Evolutionary conservation across 92 coral and sea anemone species (phyloP), one percentile per base, ranked within the genome.

Genomic region (Nematostella vectensis): DNA sequence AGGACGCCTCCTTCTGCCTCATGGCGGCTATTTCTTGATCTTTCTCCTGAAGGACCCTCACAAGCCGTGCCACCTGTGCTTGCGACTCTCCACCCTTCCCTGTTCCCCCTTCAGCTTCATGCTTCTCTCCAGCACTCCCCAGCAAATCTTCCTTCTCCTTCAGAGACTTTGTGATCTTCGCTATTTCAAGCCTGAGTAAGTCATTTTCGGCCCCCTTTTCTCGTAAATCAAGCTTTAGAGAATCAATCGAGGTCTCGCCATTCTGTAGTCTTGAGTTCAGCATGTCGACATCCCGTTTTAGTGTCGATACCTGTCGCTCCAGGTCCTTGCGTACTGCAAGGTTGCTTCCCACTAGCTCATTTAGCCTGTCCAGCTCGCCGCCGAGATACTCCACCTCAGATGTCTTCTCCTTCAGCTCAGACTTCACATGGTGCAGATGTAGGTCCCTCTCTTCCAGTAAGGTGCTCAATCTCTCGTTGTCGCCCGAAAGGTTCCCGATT

Each of bases 1-100:
- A 55, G 1, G 98, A 91, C 39, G 85, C 96, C 47, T 91, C 86
- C 21, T 86, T 91, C 33, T 83, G 89, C 60, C 74, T 91, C 33
- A 91, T 69, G 15, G 98, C 96, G 4, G 76, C 77, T 36, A 91
- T 81, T 50, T 91, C 98, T 50, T 86, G 86, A 43, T 91, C 98
- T 25, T 91, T 91, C 31, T 75, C 98, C 50, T 78, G 85, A 16
- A 91, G 60, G 18, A 91, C 16, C 43, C 83, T 67, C 18, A 88
- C 50, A 53, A 91, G 55, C 33, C 81, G 78, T 25, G 77, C 63
- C 25, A 77, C 74, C 50, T 76, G 82, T 17, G 75, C 68, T 43
- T 63, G 73, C 25, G 76, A 50, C 24, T 75, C 75, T 13, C 71
- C 75, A 0, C 65, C 58, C 49, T 51, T 60, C 59, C 48, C 68